A percentile compares a stretch with the other conserved stretches of the same genome.
Conservation (phyloP, 2,888 invertebrate species). For the Morinoia aosen region DNA sequence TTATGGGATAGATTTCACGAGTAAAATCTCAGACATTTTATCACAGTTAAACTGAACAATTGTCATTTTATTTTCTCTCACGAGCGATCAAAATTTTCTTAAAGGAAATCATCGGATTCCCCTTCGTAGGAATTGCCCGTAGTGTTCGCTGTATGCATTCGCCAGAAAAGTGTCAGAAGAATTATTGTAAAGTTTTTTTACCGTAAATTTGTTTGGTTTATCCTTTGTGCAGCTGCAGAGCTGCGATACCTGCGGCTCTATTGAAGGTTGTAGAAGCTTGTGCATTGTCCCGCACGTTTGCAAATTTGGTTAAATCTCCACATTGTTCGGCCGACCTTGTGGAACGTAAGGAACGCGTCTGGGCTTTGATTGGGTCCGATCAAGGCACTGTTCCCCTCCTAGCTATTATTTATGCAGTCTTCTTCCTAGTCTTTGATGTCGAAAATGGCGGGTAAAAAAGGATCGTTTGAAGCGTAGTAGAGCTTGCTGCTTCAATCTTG, state of each 20-base stretch:
- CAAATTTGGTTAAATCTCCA: neutral
- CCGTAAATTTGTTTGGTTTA: neutral
- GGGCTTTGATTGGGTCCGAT: slow-evolving; percentile 14
- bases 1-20: neutral
- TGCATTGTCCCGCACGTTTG: neutral
- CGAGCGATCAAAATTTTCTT: neutral
- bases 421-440: neutral
- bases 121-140: no score
- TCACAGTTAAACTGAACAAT: neutral
- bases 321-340: slow-evolving; percentile 7
- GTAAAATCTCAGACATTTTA: neutral
- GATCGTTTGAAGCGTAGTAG: neutral
- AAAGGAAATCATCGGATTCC: neutral
- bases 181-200: no score
- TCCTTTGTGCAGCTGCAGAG: neutral
- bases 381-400: neutral
- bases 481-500: neutral
- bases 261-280: neutral
- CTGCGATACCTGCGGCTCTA: neutral
- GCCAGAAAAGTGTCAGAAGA: no score
- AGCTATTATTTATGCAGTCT: slow-evolving; percentile 21
- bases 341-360: slow-evolving; percentile 19
- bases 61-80: neutral
- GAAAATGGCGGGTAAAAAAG: neutral
- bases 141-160: no score